These are phyloP conservation scores for Apoderus coryli DNA, from an alignment of 2,888 invertebrate species.

Conservation along the genomic window DNA sequence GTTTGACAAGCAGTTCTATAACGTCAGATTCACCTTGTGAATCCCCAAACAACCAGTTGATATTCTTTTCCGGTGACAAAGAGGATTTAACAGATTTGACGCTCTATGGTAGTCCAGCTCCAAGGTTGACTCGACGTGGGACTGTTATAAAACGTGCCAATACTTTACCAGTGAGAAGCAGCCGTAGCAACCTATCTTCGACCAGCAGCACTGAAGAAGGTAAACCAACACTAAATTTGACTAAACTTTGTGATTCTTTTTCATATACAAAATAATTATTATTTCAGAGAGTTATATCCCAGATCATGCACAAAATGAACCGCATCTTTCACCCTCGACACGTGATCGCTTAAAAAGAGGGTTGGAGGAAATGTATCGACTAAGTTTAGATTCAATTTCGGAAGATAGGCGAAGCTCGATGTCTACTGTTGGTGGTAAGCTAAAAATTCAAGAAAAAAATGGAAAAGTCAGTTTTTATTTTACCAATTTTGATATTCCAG, in stretches of 20 bases:
- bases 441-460: background rate
- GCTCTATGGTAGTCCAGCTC: conserved; percentile 25
- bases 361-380: conserved; percentile 22
- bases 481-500: too few species aligned
- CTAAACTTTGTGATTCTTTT: background rate
- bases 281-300: too few species aligned
- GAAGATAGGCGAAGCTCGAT: conserved; percentile 30
- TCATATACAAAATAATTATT: conserved; percentile 9
- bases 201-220: conserved; percentile 16
- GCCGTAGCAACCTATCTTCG: conserved; percentile 12
- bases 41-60: too few species aligned
- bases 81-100: too few species aligned
- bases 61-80: too few species aligned
- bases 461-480: background rate
- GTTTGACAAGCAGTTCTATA: too few species aligned
- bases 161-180: conserved; percentile 21
- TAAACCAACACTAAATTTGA: conserved; percentile 6
- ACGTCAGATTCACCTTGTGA: too few species aligned
- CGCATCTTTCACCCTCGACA: too few species aligned
- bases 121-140: conserved; percentile 26
- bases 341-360: conserved; percentile 18
- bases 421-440: conserved; percentile 13
- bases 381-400: conserved; percentile 31
- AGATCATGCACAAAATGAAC: too few species aligned
- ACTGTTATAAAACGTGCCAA: conserved; percentile 29